These are phyloP conservation scores for Dipus sagitta DNA, from an alignment of 2,797 vertebrate species.

Conservation along the genomic window DNA sequence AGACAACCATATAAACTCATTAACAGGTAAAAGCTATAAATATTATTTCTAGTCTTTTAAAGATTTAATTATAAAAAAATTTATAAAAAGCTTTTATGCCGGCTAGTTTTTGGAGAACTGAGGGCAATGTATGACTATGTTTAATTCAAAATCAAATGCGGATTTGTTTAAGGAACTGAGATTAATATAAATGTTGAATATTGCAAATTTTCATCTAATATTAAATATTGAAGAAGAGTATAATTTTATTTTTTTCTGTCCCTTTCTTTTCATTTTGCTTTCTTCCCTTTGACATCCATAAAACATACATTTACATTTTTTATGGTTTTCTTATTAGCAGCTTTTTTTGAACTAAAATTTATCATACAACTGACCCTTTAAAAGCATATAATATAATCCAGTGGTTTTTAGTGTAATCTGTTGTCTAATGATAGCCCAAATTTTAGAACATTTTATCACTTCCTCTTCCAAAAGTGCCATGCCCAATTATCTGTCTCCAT, in stretches of 20 bases:
- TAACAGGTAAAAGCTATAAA: background rate
- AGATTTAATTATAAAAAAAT: background rate
- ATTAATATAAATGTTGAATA: background rate
- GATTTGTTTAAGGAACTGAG: background rate
- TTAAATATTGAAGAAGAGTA: background rate
- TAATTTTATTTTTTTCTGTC: background rate
- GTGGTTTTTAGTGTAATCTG: background rate
- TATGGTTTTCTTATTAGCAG: background rate
- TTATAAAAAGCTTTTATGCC: conserved; percentile 6
- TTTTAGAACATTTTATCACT: background rate
- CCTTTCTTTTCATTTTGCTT: background rate
- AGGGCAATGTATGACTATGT: background rate
- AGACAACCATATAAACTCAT: background rate
- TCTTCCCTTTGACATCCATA: background rate
- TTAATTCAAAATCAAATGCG: background rate
- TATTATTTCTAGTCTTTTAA: background rate
- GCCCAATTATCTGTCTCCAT: background rate
- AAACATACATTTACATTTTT: background rate
- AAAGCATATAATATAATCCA: background rate
- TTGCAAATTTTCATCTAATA: background rate
- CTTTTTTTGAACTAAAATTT: background rate
- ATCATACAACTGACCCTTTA: background rate
- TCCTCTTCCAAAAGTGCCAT: background rate
- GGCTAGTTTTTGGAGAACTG: conserved; percentile 21
- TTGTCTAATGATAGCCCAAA: background rate